A percentile compares a stretch with the other conserved stretches of the same genome.
phyloP scores from a whole-genome alignment of 2,797 vertebrate species.

The Pseudochirops cupreus region DNA sequence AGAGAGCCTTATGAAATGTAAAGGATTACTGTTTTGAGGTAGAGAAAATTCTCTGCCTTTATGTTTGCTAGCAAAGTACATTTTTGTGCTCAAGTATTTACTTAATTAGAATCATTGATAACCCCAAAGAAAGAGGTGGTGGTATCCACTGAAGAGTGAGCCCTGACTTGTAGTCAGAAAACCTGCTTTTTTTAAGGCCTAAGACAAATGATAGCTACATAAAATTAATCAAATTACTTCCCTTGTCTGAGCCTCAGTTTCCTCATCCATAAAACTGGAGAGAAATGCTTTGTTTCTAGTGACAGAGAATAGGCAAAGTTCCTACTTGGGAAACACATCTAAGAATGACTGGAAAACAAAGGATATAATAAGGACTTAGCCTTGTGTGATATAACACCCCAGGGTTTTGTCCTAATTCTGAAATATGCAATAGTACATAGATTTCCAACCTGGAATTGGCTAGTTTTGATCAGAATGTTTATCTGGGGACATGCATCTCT shows the following conservation, averaged over 20 bases:
- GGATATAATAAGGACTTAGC: background rate
- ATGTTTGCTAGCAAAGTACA: slow-evolving; percentile 64
- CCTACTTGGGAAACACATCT: background rate
- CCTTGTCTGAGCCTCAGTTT: background rate
- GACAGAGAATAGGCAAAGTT: background rate
- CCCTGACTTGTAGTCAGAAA: background rate
- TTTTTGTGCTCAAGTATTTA: slow-evolving; percentile 46
- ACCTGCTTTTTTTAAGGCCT: background rate
- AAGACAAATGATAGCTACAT: background rate
- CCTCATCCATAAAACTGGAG: background rate
- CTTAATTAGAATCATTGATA: slow-evolving; percentile 53
- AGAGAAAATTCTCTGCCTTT: slow-evolving; percentile 51
- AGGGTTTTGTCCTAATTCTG: background rate
- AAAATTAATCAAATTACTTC: background rate
- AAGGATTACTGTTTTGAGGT: slow-evolving; percentile 67
- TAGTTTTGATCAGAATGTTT: too few relatives aligned
- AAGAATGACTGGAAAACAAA: background rate
- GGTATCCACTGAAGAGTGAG: background rate
- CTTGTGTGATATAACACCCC: background rate
- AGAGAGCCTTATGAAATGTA: slow-evolving; percentile 62
- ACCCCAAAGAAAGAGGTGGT: background rate
- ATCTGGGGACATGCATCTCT: too few relatives aligned
- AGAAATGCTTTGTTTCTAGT: background rate
- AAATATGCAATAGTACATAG: background rate
- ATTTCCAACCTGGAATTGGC: background rate